Evolutionary conservation across 2,888 invertebrate genomes (phyloP).

Genomic region (Macrophya annulata): DNA sequence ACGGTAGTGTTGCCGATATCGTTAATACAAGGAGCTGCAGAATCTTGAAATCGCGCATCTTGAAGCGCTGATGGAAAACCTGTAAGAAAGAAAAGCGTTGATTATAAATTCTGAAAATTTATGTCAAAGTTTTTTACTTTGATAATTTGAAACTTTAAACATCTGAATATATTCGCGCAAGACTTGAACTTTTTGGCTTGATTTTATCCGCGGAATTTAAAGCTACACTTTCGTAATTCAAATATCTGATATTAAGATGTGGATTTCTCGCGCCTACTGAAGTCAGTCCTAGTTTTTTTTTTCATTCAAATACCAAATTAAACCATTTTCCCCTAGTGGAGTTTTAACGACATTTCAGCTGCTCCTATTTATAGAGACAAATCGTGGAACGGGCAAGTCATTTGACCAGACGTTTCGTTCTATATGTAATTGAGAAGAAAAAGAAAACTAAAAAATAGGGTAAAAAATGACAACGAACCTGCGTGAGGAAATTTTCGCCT

Average conservation of each 20-base stretch:
- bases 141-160: no score
- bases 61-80: not conserved
- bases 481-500: not conserved
- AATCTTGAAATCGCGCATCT: conserved; percentile 34
- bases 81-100: not conserved
- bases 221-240: not conserved
- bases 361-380: not conserved
- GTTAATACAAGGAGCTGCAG: conserved; percentile 66
- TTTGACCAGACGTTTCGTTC: not conserved
- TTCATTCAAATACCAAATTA: not conserved
- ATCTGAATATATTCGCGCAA: no score
- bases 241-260: not conserved
- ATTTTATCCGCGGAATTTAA: not conserved
- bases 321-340: not conserved
- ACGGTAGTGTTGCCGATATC: conserved; percentile 63
- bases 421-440: not conserved
- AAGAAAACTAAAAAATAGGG: not conserved
- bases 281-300: not conserved
- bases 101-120: no score
- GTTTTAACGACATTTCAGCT: not conserved
- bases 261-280: not conserved
- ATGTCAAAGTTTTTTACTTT: no score
- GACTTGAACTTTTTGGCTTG: not conserved
- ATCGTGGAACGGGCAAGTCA: not conserved
- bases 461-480: not conserved